Evolutionary conservation across 1,140 invertebrate genomes (phyloP).

Genomic region (Danaus plexippus): DNA sequence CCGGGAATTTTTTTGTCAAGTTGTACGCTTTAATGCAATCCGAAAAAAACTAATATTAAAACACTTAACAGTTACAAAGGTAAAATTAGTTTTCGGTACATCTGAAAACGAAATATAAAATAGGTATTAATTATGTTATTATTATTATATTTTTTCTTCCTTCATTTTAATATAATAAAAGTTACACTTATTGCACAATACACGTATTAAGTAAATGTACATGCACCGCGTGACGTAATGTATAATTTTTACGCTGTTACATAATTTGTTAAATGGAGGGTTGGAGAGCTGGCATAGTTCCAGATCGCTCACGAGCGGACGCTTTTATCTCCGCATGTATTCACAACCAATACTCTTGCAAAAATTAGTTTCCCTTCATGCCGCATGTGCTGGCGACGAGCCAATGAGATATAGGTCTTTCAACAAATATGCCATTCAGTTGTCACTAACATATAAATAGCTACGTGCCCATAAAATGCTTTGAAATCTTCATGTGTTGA

Average conservation of each 20-base stretch:
- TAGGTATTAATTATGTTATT: too few relatives aligned
- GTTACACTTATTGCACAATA: too few relatives aligned
- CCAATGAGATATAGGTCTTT: constrained; percentile 15
- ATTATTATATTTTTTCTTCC: too few relatives aligned
- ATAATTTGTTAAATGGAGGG: constrained; percentile 33
- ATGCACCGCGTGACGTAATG: constrained; percentile 17
- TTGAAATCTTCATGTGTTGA: neutral
- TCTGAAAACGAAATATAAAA: too few relatives aligned
- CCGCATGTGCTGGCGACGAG: constrained; percentile 24
- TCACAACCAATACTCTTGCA: constrained; percentile 34
- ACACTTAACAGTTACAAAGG: too few relatives aligned
- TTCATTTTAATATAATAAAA: too few relatives aligned
- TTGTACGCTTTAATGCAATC: too few relatives aligned
- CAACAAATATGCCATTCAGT: neutral
- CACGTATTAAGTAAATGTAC: too few relatives aligned
- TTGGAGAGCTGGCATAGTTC: constrained; percentile 34
- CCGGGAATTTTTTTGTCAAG: too few relatives aligned
- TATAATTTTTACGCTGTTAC: constrained; percentile 26
- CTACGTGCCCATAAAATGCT: too few relatives aligned
- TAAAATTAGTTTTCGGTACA: too few relatives aligned
- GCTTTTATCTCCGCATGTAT: constrained; percentile 44
- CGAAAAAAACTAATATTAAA: too few relatives aligned
- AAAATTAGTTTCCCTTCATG: constrained; percentile 24
- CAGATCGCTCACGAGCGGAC: constrained; percentile 37
- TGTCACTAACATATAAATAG: constrained; percentile 1